Conservation (phyloP, 2,888 invertebrate genomes). For the Macrophya annulata region DNA sequence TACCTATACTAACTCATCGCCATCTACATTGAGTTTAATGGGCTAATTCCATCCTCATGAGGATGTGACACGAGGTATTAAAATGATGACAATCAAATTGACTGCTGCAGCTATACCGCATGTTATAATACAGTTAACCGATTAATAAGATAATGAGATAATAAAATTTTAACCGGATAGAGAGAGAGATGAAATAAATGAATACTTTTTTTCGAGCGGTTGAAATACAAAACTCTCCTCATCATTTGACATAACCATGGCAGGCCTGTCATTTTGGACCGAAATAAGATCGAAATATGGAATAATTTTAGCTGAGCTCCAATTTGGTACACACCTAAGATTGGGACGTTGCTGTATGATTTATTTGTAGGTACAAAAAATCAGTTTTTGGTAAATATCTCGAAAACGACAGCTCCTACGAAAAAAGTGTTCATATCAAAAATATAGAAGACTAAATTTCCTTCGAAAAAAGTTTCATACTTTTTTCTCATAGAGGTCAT, state of each 20-base stretch:
- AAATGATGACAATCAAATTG: slow-evolving; percentile 13
- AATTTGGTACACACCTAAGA: not conserved
- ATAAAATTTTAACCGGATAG: not conserved
- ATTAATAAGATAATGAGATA: not conserved
- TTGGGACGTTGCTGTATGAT: not conserved
- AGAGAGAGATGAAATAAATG: not conserved
- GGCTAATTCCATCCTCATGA: slow-evolving; percentile 3
- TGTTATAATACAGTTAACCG: not conserved
- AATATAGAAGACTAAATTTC: not conserved
- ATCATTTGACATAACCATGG: not conserved
- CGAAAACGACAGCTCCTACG: not conserved
- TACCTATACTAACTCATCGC: not conserved
- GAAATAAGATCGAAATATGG: not conserved
- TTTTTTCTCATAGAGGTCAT: not conserved
- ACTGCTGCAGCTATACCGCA: slow-evolving; percentile 4
- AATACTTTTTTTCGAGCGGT: not conserved
- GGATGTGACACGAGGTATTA: slow-evolving; percentile 9
- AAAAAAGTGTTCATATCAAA: not conserved
- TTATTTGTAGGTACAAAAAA: not conserved
- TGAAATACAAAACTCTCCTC: not conserved
- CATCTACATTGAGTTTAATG: slow-evolving; percentile 8
- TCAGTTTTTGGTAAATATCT: slow-evolving; percentile 2
- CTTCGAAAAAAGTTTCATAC: not conserved
- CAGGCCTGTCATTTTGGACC: not conserved
- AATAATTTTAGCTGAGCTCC: not conserved